Base-by-base conservation (phyloP, 2,113 vertebrate genomes). In the Reinhardtius hippoglossoides region DNA sequence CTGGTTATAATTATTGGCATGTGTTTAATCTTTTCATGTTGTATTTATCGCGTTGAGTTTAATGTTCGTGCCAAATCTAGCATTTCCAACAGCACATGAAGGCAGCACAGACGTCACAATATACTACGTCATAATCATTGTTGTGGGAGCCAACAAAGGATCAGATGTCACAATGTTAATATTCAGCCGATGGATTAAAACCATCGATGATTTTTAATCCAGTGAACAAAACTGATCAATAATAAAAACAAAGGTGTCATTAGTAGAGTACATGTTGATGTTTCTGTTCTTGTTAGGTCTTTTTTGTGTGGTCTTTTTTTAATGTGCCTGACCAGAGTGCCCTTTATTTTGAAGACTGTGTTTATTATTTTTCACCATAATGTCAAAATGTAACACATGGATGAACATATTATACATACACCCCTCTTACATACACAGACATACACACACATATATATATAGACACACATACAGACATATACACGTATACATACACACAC, bases 91-190 rank as follows among this genome's bases (percentile, higher is more conserved):
- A 59, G 66, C 27, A 21, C 50, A 0, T 35, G 78, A 92, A 92
- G 46, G 87, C 80, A 89, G 2, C 87, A 37, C 66, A 15, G 3
- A 82, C 83, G 87, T 91, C 88, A 89, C 67, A 58, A 67, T 37
- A 63, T 42, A 24, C 56, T 63, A 89, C 90, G 89, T 90, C 81
- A 88, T 82, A 66, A 48, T 85, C 76, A 77, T 86, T 84, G 76
- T 90, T 83, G 71, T 82, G 76, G 76, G 48, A 67, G 85, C 68
- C 74, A 88, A 91, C 88, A 90, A 91, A 88, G 78, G 68, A 83
- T 79, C 54, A 55, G 58, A 67, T 78, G 24, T 71, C 67, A 76
- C 42, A 31, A 24, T 74, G 62, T 57, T 73, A 85, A 87, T 76
- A 60, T 80, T 48, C 55, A 56, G 1, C 2, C 46, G 8, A 66